Base-by-base conservation (phyloP, 2,113 vertebrate species). In the Lasiurus borealis region DNA sequence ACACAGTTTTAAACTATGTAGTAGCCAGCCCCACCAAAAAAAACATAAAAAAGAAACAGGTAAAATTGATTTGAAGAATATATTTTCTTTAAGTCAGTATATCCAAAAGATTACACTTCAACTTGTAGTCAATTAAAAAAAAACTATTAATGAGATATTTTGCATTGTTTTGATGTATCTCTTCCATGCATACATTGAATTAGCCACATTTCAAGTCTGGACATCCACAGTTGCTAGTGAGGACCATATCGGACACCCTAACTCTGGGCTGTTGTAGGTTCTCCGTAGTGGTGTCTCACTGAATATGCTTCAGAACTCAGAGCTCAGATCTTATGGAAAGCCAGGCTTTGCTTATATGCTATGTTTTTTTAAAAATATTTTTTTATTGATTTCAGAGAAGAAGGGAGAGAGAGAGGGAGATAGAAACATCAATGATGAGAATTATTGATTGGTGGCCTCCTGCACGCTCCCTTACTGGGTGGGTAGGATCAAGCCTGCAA, bases 21-120 rank as follows among this genome's bases (percentile, higher is more conserved):
- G 52, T 19, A 59, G 71, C 46, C 46, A 52, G 75, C 16, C 34
- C 21, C 40, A 15, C 59, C 71, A 29, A 54, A 40, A 40, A 40
- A 94, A 31, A 78, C 44, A 46, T 29, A 19, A 54, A 64, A 69
- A 34, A 86, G 29, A 75, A 75, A 82, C 4, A 82, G 2, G 23
- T 68, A 40, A 46, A 75, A 46, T 36, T 80, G 76, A 95, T 64
- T 75, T 69, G 5, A 94, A 81, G 57, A 44, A 46, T 52, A 29
- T 66, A 72, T 81, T 92, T 93, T 86, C 48, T 78, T 89, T 84
- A 88, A 83, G 44, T 92, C 21, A 80, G 6, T 57, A 23, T 73
- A 36, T 90, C 18, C 27, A 52, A 83, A 78, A 86, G 25, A 66
- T 71, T 68, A 69, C 52, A 85, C 75, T 92, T 92, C 36, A 89